These are phyloP conservation scores for Tragopan temminckii DNA, from an alignment of 2,797 vertebrate genomes.

Conservation along the genomic window DNA sequence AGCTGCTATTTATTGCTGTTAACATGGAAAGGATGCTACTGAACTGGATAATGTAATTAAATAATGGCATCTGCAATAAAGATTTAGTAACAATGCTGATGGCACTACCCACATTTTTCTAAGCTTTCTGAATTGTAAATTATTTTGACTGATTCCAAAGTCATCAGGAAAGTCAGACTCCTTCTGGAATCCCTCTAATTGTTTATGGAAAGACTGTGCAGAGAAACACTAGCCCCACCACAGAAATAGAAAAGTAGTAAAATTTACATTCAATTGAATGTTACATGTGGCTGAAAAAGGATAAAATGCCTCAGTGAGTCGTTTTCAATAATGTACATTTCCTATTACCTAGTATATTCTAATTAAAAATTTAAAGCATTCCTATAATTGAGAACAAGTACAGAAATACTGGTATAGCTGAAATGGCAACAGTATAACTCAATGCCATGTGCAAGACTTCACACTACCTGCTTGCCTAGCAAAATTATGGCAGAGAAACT, in stretches of 20 bases:
- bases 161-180: background rate
- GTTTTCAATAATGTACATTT: background rate
- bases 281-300: background rate
- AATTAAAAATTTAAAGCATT: background rate
- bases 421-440: background rate
- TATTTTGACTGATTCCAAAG: background rate
- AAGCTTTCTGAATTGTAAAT: too few species aligned
- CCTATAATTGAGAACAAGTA: background rate
- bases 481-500: background rate
- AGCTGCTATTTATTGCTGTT: background rate
- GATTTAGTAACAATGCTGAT: background rate
- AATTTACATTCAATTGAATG: background rate
- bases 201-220: background rate
- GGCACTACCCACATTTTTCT: background rate
- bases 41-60: background rate
- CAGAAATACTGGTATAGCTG: background rate
- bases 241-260: background rate
- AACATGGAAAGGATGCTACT: background rate
- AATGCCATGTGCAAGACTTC: background rate
- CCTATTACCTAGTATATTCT: background rate
- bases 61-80: fast-evolving
- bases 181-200: background rate
- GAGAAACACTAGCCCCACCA: background rate
- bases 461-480: background rate
- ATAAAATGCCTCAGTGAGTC: background rate